Conservation (phyloP, 2,797 vertebrate genomes). For the Morelia viridis region DNA sequence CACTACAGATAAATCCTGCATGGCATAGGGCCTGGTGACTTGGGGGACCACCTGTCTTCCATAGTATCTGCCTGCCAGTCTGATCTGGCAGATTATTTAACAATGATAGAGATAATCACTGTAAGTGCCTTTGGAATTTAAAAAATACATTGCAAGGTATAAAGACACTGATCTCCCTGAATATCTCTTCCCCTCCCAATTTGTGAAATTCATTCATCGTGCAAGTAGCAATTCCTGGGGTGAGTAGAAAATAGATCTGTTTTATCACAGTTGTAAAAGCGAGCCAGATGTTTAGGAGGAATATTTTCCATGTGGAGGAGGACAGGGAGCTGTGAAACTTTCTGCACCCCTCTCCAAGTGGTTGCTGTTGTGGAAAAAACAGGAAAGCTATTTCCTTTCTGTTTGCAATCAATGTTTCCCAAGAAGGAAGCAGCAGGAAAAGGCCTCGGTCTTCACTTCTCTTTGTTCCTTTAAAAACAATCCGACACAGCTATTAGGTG, state of each 20-base stretch:
- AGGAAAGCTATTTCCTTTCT: constrained; percentile 92
- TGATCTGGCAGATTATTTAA: constrained; percentile 31
- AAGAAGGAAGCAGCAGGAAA: constrained; percentile 78
- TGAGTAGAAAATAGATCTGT: constrained; percentile 67
- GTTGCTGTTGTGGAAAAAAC: constrained; percentile 83
- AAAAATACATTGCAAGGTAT: background rate
- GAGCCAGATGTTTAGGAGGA: constrained; percentile 82
- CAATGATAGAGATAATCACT: constrained; percentile 46
- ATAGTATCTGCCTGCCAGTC: background rate
- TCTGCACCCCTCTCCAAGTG: constrained; percentile 72
- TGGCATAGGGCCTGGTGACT: background rate
- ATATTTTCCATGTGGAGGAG: constrained; percentile 78
- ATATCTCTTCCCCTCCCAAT: constrained; percentile 45
- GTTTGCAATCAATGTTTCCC: constrained; percentile 85
- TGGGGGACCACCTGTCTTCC: background rate
- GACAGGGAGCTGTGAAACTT: constrained; percentile 72
- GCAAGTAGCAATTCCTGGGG: constrained; percentile 58
- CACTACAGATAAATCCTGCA: too few species aligned
- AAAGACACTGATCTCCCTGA: constrained; percentile 37
- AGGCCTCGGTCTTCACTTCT: constrained; percentile 72
- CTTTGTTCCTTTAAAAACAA: constrained; percentile 75
- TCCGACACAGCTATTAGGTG: constrained; percentile 68
- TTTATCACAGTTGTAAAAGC: constrained; percentile 65
- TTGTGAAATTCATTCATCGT: constrained; percentile 39
- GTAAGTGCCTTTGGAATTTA: constrained; percentile 42